phyloP scores from a whole-genome alignment of 1,140 invertebrate genomes.

The Drosophila mojavensis region DNA sequence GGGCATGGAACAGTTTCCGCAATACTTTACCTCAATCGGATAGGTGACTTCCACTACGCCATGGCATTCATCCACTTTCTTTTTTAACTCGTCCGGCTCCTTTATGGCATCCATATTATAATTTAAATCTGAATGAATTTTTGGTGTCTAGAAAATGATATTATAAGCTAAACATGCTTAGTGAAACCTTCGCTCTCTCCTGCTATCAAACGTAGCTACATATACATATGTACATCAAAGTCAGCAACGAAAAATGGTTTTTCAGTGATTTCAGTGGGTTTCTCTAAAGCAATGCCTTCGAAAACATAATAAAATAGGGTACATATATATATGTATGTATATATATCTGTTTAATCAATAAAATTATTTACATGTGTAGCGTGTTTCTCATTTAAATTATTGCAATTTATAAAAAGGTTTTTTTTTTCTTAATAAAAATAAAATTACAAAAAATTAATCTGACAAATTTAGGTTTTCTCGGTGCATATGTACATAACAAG shows the following conservation, averaged over 20 bases:
- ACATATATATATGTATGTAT: too few species aligned
- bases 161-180: slow-evolving; percentile 10
- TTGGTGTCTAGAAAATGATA: slow-evolving; percentile 7
- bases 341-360: too few species aligned
- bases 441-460: too few species aligned
- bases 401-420: too few species aligned
- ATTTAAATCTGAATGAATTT: slow-evolving; percentile 12
- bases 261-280: too few species aligned
- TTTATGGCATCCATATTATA: slow-evolving; percentile 7
- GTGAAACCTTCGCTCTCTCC: background rate
- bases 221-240: background rate
- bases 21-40: slow-evolving; percentile 94
- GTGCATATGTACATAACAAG: too few species aligned
- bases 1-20: slow-evolving; percentile 96
- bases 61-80: background rate
- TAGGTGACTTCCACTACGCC: slow-evolving; percentile 86
- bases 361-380: too few species aligned
- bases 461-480: too few species aligned
- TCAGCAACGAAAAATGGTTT: background rate
- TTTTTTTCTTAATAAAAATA: too few species aligned
- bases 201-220: background rate
- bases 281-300: too few species aligned
- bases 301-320: too few species aligned
- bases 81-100: background rate
- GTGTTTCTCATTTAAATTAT: too few species aligned